Conservation (phyloP, 2,797 vertebrate genomes). For the Trichosurus vulpecula region DNA sequence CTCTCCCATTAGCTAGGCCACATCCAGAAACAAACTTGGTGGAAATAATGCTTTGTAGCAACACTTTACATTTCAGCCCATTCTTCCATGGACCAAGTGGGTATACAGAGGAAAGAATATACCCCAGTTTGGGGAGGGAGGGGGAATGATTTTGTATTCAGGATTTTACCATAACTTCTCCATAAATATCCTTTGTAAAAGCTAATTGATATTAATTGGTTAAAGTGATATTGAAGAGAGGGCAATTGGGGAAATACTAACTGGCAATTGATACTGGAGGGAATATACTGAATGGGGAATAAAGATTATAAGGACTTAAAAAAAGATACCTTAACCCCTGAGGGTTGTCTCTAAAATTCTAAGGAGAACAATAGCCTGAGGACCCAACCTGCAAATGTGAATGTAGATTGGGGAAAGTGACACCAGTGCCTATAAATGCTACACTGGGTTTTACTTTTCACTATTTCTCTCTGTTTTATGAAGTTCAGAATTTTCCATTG, state of each 20-base stretch:
- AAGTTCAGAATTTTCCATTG: neutral
- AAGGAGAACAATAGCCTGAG: neutral
- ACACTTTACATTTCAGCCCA: neutral
- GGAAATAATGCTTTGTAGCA: neutral
- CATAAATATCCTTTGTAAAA: neutral
- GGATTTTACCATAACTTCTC: neutral
- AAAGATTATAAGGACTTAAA: neutral
- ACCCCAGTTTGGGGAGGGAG: neutral
- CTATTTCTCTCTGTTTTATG: neutral
- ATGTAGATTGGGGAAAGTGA: neutral
- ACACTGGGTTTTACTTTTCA: neutral
- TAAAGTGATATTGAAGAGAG: neutral
- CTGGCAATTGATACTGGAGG: neutral
- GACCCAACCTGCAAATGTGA: neutral
- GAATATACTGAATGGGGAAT: neutral
- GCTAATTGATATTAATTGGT: neutral
- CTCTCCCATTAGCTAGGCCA: neutral
- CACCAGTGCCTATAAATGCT: neutral
- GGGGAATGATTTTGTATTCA: neutral
- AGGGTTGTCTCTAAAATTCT: neutral
- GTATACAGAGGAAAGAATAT: neutral
- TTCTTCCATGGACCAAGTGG: neutral
- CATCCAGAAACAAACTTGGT: neutral
- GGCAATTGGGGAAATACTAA: neutral
- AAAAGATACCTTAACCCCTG: neutral